Conservation (phyloP, 1,140 invertebrate species). For the Melitaea cinxia region DNA sequence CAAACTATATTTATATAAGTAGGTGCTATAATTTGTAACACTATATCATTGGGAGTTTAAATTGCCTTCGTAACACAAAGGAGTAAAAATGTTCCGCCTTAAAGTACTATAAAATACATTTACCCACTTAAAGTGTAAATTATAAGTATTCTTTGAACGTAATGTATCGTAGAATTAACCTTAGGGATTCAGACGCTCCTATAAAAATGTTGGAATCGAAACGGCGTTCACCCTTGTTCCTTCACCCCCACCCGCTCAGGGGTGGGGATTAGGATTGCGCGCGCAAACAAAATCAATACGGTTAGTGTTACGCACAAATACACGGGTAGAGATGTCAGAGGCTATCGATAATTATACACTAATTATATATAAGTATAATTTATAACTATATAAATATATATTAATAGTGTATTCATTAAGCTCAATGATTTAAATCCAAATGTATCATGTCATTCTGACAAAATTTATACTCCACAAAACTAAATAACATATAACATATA, state of each 20-base stretch:
- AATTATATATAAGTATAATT: slow-evolving; percentile 11
- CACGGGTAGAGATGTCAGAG: slow-evolving; percentile 58
- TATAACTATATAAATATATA: too few species aligned
- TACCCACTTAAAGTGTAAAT: slow-evolving; percentile 27
- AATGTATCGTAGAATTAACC: slow-evolving; percentile 67
- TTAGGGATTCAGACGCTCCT: slow-evolving; percentile 67
- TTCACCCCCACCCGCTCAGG: slow-evolving; percentile 42
- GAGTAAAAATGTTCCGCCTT: not conserved
- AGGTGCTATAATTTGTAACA: too few species aligned
- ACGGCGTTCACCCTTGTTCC: slow-evolving; percentile 66
- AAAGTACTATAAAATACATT: slow-evolving; percentile 1
- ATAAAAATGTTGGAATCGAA: slow-evolving; percentile 77
- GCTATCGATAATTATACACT: slow-evolving; percentile 51
- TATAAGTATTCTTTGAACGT: slow-evolving; percentile 42
- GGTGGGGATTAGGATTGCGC: slow-evolving; percentile 59
- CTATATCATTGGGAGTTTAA: not conserved
- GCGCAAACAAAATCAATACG: slow-evolving; percentile 79
- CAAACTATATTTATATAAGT: too few species aligned
- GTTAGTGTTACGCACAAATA: slow-evolving; percentile 72
- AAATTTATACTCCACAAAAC: too few species aligned
- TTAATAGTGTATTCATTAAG: too few species aligned
- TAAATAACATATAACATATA: too few species aligned
- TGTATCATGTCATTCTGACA: too few species aligned
- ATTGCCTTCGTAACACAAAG: not conserved
- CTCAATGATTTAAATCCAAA: too few species aligned